Percentiles rank a stretch among this genome's conserved stretches.
Conservation (phyloP, 2,113 vertebrate genomes). For the Platanista minor region DNA sequence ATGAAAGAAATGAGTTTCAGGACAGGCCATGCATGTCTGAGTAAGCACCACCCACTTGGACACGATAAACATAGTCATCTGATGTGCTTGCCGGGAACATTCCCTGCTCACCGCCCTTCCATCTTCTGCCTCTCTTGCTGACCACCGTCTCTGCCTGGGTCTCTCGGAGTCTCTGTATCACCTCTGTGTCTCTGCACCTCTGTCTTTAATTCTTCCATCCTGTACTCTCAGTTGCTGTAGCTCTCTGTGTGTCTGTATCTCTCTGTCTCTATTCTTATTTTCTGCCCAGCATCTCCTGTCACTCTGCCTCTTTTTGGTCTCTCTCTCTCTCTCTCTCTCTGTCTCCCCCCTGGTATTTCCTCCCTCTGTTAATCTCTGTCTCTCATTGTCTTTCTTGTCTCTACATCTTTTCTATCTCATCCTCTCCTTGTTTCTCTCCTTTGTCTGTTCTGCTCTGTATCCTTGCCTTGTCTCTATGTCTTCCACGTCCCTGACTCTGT, state of each 20-base stretch:
- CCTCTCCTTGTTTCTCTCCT: background rate
- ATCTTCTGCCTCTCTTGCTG: background rate
- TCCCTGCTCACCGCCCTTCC: accelerated
- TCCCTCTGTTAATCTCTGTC: background rate
- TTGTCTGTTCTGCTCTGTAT: background rate
- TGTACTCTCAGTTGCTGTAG: accelerated
- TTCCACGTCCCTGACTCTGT: background rate
- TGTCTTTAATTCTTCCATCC: background rate
- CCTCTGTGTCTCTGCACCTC: background rate
- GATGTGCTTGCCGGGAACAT: accelerated
- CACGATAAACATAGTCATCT: background rate
- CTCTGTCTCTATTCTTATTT: accelerated
- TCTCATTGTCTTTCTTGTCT: background rate
- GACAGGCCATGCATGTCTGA: accelerated
- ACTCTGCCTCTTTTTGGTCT: background rate
- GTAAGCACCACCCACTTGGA: no score
- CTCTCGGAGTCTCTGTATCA: background rate
- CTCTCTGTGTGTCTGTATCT: background rate
- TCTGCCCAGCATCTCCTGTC: background rate
- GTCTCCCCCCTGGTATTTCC: background rate
- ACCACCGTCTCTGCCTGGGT: background rate
- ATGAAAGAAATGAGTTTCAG: background rate
- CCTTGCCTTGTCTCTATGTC: background rate
- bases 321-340: no score
- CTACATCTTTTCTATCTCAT: background rate